phyloP scores from a whole-genome alignment of 1,140 invertebrate genomes.

The Luehdorfia chinensis region DNA sequence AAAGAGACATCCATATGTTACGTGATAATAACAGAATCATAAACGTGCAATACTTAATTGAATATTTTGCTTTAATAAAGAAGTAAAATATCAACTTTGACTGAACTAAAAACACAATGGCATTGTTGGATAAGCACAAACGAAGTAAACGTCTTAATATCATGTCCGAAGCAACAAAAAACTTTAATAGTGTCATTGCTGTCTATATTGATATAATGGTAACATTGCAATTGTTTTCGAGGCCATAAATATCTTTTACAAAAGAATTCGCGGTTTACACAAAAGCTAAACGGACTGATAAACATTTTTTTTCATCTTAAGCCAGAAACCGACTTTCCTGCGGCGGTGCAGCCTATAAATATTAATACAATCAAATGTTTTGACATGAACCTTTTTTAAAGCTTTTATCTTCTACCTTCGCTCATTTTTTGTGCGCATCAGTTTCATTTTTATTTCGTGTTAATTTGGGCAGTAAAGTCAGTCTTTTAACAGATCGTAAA shows the following conservation, averaged over 20 bases:
- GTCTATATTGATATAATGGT: slow-evolving; percentile 72
- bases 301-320: slow-evolving; percentile 62
- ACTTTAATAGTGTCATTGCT: slow-evolving; percentile 67
- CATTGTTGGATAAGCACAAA: slow-evolving; percentile 39
- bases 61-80: too few relatives aligned
- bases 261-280: slow-evolving; percentile 73
- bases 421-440: slow-evolving; percentile 67
- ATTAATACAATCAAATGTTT: slow-evolving; percentile 78
- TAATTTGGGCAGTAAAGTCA: slow-evolving; percentile 77
- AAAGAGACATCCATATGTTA: too few relatives aligned
- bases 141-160: slow-evolving; percentile 60
- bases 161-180: slow-evolving; percentile 41
- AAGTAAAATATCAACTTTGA: not conserved
- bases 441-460: slow-evolving; percentile 77
- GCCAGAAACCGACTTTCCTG: slow-evolving; percentile 54
- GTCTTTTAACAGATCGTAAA: slow-evolving; percentile 79
- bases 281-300: slow-evolving; percentile 73
- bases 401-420: slow-evolving; percentile 72
- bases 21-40: too few relatives aligned
- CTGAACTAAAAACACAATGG: slow-evolving; percentile 16
- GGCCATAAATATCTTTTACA: slow-evolving; percentile 71
- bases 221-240: slow-evolving; percentile 71
- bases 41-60: too few relatives aligned
- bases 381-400: slow-evolving; percentile 74
- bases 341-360: slow-evolving; percentile 72